Conservation (phyloP, 2,888 invertebrate genomes). For the Dynastes grantii region DNA sequence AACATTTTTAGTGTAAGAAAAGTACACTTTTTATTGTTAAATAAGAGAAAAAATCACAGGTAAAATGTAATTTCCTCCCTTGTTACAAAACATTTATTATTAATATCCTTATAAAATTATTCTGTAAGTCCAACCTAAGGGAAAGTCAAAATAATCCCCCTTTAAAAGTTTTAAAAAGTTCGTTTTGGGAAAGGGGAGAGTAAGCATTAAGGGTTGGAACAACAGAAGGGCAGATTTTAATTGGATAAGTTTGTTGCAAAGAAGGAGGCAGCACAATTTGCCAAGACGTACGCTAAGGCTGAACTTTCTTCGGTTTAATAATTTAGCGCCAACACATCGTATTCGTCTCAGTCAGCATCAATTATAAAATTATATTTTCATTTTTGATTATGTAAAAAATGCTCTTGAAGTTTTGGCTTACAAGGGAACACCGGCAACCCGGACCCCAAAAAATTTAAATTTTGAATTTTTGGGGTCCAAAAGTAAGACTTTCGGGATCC, state of each 20-base stretch:
- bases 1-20: too few species aligned
- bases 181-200: not conserved
- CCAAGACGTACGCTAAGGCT: not conserved
- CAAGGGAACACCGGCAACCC: too few species aligned
- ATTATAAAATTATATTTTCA: slow-evolving; percentile 12
- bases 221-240: slow-evolving; percentile 32
- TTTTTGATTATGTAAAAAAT: not conserved
- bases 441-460: too few species aligned
- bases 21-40: too few species aligned
- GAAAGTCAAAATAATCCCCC: not conserved
- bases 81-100: too few species aligned
- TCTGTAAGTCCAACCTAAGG: not conserved
- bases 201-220: not conserved
- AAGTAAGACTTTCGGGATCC: too few species aligned
- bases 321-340: slow-evolving; percentile 24
- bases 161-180: slow-evolving; percentile 13
- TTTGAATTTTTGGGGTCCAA: too few species aligned
- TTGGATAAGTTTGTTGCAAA: slow-evolving; percentile 42
- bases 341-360: slow-evolving; percentile 10
- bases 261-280: slow-evolving; percentile 12
- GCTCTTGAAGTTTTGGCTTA: not conserved
- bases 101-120: too few species aligned
- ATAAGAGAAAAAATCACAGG: too few species aligned
- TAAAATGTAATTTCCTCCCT: too few species aligned
- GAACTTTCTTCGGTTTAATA: slow-evolving; percentile 38